Percentiles rank a stretch among this genome's conserved stretches.
phyloP scores from a whole-genome alignment of 2,113 vertebrate genomes.

The Tautogolabrus adspersus region DNA sequence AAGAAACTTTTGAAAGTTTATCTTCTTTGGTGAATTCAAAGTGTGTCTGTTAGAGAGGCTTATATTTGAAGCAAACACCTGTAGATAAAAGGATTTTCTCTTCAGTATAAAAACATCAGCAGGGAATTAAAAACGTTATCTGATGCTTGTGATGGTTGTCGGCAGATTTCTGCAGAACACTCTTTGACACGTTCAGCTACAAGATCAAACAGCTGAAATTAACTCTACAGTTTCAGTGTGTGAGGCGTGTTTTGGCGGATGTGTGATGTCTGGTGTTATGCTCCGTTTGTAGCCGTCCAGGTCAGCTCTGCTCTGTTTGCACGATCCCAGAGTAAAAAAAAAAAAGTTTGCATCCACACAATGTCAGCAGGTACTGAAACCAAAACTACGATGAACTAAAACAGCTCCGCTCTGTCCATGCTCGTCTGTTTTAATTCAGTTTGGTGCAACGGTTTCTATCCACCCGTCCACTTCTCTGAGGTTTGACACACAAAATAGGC shows the following conservation, averaged over 20 bases:
- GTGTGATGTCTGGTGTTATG: background rate
- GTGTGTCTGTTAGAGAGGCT: background rate
- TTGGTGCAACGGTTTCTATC: background rate
- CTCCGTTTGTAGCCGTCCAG: background rate
- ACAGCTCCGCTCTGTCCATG: background rate
- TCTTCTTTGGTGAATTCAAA: conserved; percentile 1
- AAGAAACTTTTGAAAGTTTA: too few species aligned
- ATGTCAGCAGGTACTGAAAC: conserved; percentile 8
- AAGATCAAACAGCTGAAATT: too few species aligned
- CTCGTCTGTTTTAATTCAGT: background rate
- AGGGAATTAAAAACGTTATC: too few species aligned
- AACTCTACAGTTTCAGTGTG: too few species aligned
- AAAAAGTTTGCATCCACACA: background rate
- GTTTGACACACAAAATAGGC: background rate
- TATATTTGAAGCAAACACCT: too few species aligned
- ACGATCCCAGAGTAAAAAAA: conserved; percentile 23
- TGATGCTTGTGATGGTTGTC: background rate
- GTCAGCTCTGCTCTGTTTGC: conserved; percentile 24
- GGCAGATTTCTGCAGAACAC: background rate
- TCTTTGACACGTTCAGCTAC: too few species aligned
- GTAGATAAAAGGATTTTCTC: too few species aligned
- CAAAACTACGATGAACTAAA: background rate
- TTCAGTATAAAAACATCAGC: too few species aligned
- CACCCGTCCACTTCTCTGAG: background rate
- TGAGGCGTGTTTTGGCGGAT: too few species aligned